Evolutionary conservation across 2,113 vertebrate species (phyloP), one percentile per base, ranked within the genome.

Genomic region (Dendrocopos noguchii): DNA sequence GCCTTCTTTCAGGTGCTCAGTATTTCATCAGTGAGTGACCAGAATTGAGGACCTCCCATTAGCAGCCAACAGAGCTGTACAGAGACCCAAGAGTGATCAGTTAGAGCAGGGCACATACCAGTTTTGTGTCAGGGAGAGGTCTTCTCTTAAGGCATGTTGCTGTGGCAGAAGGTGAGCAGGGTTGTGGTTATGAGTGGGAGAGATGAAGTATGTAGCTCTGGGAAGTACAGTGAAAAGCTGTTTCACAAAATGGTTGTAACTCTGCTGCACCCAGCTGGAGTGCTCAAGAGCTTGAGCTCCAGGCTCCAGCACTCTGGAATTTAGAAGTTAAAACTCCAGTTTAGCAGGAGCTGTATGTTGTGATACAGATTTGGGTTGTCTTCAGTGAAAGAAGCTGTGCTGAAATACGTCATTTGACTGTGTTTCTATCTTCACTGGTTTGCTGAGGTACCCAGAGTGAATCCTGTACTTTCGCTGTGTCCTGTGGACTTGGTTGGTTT

Each of bases 361-460:
- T 57, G 60, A 13, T 42, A 9, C 3, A 59, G 22, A 14, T 81
- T 64, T 71, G 50, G 13, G 73, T 81, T 85, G 13, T 29, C 29
- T n/a, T 75, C 31, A 24, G 15, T 67, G 55, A 18, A 78, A 64
- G 59, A 12, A 39, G 15, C 17, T 59, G 0, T 44, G 7, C 75
- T 5, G 57, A 71, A 28, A 47, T 56, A 0, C 34, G 2, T 34
- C 8, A 39, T 57, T 57, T 50, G 44, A 24, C 44, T 75, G 7
- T 70, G 10, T 90, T 88, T 78, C 39, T 8, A 3, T 78, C 64
- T 88, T 46, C 33, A 29, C 27, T 74, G 20, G n/a, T 60, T 75
- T 74, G 12, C 6, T 74, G 10, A n/a, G 0, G 0, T 67, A 25
- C 8, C 3, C 9, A 8, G 4, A 31, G 3, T 14, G 56, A 34